Evolutionary conservation across 2,113 vertebrate genomes (phyloP).

Genomic region (Potamarius usumacintae): DNA sequence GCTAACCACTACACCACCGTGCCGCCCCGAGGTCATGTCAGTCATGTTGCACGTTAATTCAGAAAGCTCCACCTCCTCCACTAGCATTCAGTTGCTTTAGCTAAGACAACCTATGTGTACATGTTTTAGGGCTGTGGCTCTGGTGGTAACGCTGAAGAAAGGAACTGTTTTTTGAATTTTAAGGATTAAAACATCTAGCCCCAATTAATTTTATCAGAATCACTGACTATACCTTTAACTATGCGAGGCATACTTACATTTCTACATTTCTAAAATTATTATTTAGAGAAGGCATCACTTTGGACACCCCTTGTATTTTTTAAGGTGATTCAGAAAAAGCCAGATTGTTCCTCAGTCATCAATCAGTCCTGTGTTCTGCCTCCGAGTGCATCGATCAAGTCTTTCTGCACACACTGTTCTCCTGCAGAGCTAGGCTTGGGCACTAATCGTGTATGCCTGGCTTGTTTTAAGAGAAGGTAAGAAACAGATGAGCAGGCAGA

Average conservation of each 20-base stretch:
- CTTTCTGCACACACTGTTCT: constrained; percentile 6
- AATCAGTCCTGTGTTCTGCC: neutral
- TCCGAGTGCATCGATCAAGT: constrained; percentile 34
- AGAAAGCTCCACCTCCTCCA: neutral
- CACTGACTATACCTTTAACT: neutral
- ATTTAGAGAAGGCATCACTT: neutral
- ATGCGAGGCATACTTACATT: neutral
- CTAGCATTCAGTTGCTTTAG: neutral
- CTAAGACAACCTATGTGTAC: neutral
- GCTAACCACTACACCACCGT: too few relatives aligned
- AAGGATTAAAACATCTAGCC: neutral
- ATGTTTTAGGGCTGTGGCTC: neutral
- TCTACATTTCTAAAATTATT: neutral
- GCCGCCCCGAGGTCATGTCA: neutral
- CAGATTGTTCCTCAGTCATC: neutral
- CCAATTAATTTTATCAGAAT: neutral
- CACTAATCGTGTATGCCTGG: constrained; percentile 38
- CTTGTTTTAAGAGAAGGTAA: constrained; percentile 2
- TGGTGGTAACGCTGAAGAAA: neutral
- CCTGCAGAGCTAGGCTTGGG: neutral
- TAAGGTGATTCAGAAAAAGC: neutral
- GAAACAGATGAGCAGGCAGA: neutral
- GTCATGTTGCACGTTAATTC: neutral
- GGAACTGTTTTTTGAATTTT: neutral
- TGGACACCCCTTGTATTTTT: neutral